These are phyloP conservation scores for Elymnias hypermnestra DNA, from an alignment of 1,140 invertebrate species.

Conservation along the genomic window DNA sequence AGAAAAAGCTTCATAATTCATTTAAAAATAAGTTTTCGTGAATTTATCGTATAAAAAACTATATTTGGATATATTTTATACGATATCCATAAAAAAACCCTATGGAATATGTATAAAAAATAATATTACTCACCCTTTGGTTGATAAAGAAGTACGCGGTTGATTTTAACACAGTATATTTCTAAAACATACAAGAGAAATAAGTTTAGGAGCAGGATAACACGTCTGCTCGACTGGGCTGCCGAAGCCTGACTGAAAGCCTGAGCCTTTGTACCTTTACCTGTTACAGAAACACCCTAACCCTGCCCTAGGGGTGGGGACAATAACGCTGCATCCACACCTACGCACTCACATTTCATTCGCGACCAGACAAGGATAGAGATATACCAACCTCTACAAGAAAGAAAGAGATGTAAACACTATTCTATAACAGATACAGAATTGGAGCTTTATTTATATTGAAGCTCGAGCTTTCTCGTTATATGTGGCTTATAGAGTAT, in stretches of 20 bases:
- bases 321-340: conserved; percentile 5
- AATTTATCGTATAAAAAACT: too few relatives aligned
- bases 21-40: conserved; percentile 1
- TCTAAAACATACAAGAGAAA: conserved; percentile 20
- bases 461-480: background rate
- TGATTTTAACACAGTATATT: conserved; percentile 16
- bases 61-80: background rate
- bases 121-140: conserved; percentile 18
- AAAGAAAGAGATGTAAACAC: background rate
- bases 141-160: background rate
- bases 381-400: background rate
- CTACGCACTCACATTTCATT: background rate
- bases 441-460: background rate
- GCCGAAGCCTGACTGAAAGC: conserved; percentile 30
- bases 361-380: background rate
- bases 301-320: conserved; percentile 10
- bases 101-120: background rate
- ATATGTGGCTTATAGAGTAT: too few relatives aligned
- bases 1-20: conserved; percentile 2
- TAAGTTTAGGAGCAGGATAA: background rate
- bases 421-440: background rate
- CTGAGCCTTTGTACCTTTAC: conserved; percentile 34
- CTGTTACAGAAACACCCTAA: conserved; percentile 35
- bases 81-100: background rate
- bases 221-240: conserved; percentile 24